A percentile compares a stretch with the other conserved stretches of the same genome.
phyloP scores from a whole-genome alignment of 2,888 invertebrate genomes.

The Nomada fabriciana region DNA sequence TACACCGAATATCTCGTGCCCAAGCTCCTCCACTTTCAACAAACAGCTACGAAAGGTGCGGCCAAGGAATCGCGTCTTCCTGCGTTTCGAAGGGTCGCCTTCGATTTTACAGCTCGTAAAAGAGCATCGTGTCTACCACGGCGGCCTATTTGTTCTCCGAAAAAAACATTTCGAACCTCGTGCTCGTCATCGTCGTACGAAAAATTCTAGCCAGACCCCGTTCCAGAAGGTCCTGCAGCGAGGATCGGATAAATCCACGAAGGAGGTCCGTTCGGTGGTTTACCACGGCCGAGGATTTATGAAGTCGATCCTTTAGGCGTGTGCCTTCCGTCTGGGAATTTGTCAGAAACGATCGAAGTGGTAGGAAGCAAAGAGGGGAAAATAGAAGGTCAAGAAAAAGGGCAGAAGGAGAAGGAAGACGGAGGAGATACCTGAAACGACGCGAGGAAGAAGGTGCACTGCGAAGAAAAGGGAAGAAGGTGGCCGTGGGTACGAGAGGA shows the following conservation, averaged over 20 bases:
- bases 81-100: background rate
- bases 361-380: background rate
- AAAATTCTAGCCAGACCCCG: conserved; percentile 36
- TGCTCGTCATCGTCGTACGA: conserved; percentile 12
- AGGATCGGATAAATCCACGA: conserved; percentile 64
- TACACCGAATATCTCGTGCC: background rate
- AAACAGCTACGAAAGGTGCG: too few species aligned
- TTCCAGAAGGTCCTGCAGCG: conserved; percentile 42
- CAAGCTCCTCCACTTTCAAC: background rate
- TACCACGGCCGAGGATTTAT: conserved; percentile 62
- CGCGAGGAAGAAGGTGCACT: background rate
- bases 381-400: background rate
- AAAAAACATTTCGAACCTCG: background rate
- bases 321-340: conserved; percentile 69
- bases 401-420: background rate
- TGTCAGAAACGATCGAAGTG: conserved; percentile 56
- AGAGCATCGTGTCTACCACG: background rate
- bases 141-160: background rate
- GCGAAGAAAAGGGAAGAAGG: background rate
- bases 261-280: conserved; percentile 59
- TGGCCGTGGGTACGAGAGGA: background rate
- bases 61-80: too few species aligned
- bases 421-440: background rate
- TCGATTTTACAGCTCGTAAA: conserved; percentile 29
- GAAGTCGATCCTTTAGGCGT: conserved; percentile 67